A percentile compares a stretch with the other conserved stretches of the same genome.
Evolutionary conservation across 2,888 invertebrate species (phyloP).

Genomic region (Parnassius apollo): DNA sequence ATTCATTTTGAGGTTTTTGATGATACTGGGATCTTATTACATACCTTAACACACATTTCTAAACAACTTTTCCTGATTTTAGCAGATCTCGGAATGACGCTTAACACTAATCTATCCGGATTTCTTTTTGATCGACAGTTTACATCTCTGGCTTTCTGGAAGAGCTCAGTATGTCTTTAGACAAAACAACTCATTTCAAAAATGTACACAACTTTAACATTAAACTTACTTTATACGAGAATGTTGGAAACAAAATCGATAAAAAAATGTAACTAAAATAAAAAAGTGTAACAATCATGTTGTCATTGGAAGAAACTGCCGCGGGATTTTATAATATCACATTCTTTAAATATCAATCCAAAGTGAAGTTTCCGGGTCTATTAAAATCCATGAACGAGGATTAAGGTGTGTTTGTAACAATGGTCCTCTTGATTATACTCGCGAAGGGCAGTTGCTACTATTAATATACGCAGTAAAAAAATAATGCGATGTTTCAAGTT

Average conservation of each 20-base stretch:
- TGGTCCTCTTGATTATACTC: neutral
- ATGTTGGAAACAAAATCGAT: neutral
- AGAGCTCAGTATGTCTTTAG: no score
- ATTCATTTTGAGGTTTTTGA: no score
- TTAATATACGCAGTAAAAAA: neutral
- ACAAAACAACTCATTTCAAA: no score
- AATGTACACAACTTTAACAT: no score
- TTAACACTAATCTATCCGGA: no score
- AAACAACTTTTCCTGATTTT: neutral
- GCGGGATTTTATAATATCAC: conserved; percentile 12
- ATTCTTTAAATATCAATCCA: neutral
- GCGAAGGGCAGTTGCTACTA: conserved; percentile 1
- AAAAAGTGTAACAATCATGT: neutral
- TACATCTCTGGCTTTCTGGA: no score
- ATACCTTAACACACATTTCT: no score
- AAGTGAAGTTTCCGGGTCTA: conserved; percentile 9
- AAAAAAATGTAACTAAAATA: neutral
- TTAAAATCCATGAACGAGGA: conserved; percentile 8
- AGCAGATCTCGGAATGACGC: neutral
- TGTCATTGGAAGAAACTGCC: conserved; percentile 11
- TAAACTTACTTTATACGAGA: neutral
- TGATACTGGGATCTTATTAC: no score
- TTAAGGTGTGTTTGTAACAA: conserved; percentile 10
- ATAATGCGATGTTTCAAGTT: neutral
- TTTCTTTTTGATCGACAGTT: no score